Evolutionary conservation across 2,113 vertebrate species (phyloP).

Genomic region (Azemiops feae): DNA sequence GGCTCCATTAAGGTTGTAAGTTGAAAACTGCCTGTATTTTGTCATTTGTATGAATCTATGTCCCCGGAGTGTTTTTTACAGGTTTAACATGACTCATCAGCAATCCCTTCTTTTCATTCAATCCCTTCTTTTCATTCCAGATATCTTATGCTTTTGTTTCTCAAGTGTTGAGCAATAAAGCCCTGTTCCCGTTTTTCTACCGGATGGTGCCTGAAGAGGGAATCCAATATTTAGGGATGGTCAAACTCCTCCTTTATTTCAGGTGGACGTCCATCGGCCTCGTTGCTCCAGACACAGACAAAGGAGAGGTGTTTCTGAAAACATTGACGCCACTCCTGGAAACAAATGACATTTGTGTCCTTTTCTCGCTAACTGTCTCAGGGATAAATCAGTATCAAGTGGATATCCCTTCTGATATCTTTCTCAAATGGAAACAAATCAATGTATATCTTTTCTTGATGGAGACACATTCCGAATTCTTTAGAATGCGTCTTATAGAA

Average conservation of each 20-base stretch:
- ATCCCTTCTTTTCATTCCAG: slow-evolving; percentile 1
- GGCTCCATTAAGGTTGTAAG: background rate
- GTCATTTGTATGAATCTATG: background rate
- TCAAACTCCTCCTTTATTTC: slow-evolving; percentile 22
- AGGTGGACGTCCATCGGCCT: slow-evolving; percentile 7
- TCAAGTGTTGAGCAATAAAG: background rate
- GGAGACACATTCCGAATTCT: background rate
- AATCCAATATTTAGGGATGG: background rate
- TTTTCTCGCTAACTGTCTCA: background rate
- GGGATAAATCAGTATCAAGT: rapidly evolving
- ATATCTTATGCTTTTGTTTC: slow-evolving; percentile 18
- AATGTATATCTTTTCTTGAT: background rate
- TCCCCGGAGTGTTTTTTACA: background rate
- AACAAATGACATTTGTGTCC: background rate
- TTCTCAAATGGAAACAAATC: background rate
- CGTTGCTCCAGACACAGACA: background rate
- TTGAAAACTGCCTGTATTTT: background rate
- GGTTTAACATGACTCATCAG: background rate
- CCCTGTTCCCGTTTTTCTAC: slow-evolving; percentile 21
- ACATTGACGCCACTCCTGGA: background rate
- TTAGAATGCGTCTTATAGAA: background rate
- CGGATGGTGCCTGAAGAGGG: background rate
- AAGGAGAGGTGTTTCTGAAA: background rate
- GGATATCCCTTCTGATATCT: background rate
- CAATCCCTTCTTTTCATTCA: background rate